Conservation (phyloP, 2,113 vertebrate species). For the Scomber scombrus region DNA sequence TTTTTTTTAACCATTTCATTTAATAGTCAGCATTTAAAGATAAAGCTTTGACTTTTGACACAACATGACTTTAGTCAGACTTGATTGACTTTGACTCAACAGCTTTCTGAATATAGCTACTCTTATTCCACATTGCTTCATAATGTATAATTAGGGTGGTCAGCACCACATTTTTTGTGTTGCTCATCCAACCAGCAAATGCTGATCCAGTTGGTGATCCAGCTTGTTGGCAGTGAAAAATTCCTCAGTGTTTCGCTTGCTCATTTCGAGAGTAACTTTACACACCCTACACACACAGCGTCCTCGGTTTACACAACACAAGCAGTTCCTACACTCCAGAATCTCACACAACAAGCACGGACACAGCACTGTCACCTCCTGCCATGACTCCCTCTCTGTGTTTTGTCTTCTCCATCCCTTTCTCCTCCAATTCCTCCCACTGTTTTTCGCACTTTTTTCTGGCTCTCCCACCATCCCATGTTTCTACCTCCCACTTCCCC, state of each 20-base stretch:
- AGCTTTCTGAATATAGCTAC: neutral
- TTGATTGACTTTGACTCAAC: neutral
- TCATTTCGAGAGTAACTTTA: constrained; percentile 68
- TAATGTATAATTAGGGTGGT: neutral
- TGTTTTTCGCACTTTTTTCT: constrained; percentile 63
- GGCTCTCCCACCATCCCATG: constrained; percentile 46
- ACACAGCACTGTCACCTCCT: constrained; percentile 66
- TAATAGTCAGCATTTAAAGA: neutral
- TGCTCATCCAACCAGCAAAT: constrained; percentile 44
- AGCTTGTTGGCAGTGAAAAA: constrained; percentile 52
- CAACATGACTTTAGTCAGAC: neutral
- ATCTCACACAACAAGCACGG: constrained; percentile 53
- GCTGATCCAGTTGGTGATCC: constrained; percentile 61
- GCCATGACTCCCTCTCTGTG: constrained; percentile 61
- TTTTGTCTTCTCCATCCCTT: constrained; percentile 53
- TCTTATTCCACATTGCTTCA: constrained; percentile 1
- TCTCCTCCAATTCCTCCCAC: constrained; percentile 60
- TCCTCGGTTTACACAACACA: constrained; percentile 71
- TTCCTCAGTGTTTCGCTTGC: constrained; percentile 50
- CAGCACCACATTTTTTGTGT: neutral
- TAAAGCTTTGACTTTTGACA: neutral
- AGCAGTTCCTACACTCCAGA: constrained; percentile 51
- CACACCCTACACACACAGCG: constrained; percentile 41
- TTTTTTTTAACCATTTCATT: neutral
- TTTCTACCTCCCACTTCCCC: constrained; percentile 61